Base-by-base conservation (phyloP, 2,797 vertebrate genomes). In the Sus cebifrons region DNA sequence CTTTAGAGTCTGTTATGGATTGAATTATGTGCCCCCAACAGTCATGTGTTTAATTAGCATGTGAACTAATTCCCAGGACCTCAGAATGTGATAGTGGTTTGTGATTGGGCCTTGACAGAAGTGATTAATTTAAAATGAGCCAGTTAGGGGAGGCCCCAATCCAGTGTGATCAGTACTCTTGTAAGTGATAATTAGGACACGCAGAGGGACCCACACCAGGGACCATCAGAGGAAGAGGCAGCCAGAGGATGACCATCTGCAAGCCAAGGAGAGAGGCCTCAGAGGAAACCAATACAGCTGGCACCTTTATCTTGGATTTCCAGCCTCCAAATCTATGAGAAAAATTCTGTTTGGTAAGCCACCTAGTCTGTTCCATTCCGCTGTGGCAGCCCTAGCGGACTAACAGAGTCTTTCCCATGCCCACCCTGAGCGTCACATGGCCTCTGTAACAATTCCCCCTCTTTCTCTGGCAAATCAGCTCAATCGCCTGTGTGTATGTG, bases 401-500 rank as follows among this genome's bases (percentile, higher is more conserved):
- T 36, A 58, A 18, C 4, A 12, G 2, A 21, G 14, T 27, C 75
- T 52, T 77, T 49, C 88, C 65, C 23, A 13, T 15, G 36, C 25
- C 20, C 3, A 20, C 6, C 13, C 10, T 79, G 52, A 18, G 12
- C 3, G 15, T 68, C 89, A 54, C 40, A 58, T 7, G 49, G 58
- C 23, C 14, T 36, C 27, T 40, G 23, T 11, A 25, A 17, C 52
- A 13, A 16, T 16, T 14, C 25, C 4, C 14, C 10, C 10, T n/a
- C n/a, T 49, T 32, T 77, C 17, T 32, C 18, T 56, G 49, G 77
- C 71, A 68, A 71, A 36, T 36, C 27, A 4, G 21, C 21, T 68
- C 21, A 21, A 21, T 12, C 3, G 9, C 21, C 2, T 11, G 1
- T 4, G 6, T 7, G 5, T 2, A 2, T 9, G 29, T 7, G 3